A percentile compares a stretch with the other conserved stretches of the same genome.
Conservation (phyloP, 2,797 vertebrate genomes). For the Micromesistius poutassou region DNA sequence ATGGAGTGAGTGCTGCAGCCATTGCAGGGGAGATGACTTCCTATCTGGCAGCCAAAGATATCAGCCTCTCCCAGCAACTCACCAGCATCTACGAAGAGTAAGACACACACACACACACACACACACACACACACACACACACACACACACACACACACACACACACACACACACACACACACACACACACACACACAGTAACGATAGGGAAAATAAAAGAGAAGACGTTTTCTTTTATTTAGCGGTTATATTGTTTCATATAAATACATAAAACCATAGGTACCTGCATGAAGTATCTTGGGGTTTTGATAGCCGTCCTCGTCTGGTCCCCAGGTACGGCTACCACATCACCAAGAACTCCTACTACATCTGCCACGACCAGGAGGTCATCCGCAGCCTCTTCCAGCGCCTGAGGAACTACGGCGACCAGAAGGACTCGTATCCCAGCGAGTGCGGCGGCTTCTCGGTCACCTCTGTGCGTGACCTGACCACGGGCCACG, state of each 20-base stretch:
- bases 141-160: too few species aligned
- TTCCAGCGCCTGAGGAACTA: conserved; percentile 89
- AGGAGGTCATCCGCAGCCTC: conserved; percentile 79
- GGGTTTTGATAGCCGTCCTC: not conserved
- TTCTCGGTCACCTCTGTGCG: conserved; percentile 83
- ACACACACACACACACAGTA: too few species aligned
- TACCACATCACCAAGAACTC: conserved; percentile 94
- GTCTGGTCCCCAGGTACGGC: conserved; percentile 75
- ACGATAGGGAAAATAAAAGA: not conserved
- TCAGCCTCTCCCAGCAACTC: conserved; percentile 84
- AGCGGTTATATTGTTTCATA: not conserved
- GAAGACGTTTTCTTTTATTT: not conserved
- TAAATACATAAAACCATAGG: not conserved
- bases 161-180: too few species aligned
- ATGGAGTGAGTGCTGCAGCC: conserved; percentile 92
- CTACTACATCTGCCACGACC: conserved; percentile 95
- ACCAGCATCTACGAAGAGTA: conserved; percentile 88
- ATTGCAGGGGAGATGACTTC: conserved; percentile 89
- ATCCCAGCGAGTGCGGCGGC: conserved; percentile 84
- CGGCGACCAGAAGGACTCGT: conserved; percentile 74
- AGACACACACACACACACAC: conserved; percentile 51
- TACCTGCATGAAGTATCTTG: not conserved
- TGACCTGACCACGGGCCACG: conserved; percentile 92
- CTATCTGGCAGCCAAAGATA: conserved; percentile 81
- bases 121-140: too few species aligned